phyloP scores from a whole-genome alignment of 2,113 vertebrate genomes.

The Puntigrus tetrazona region DNA sequence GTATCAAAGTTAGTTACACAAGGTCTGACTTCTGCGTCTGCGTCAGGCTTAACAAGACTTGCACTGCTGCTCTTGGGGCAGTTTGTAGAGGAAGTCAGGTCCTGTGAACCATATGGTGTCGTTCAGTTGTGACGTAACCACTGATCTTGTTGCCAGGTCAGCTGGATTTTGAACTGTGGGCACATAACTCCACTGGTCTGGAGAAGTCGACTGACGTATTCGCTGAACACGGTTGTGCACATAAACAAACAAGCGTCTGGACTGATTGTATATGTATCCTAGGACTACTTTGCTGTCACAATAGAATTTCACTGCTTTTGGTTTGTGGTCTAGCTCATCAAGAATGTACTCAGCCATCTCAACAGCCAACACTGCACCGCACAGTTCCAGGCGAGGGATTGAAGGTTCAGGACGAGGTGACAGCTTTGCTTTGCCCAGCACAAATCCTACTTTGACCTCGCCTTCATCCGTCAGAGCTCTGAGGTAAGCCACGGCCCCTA shows the following conservation, averaged over 20 bases:
- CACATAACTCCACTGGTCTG: neutral
- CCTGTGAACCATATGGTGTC: slow-evolving; percentile 7
- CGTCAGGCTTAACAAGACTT: neutral
- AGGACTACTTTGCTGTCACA: no score
- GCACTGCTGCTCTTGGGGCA: neutral
- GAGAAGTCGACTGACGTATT: no score
- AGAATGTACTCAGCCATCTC: slow-evolving; percentile 44
- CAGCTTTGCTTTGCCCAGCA: slow-evolving; percentile 25
- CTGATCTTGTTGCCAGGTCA: neutral
- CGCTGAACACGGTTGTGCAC: no score
- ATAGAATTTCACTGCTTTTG: no score
- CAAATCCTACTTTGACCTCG: no score
- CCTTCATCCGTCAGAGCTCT: no score
- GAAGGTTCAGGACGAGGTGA: slow-evolving; percentile 33
- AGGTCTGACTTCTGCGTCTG: no score
- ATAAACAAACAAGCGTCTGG: no score
- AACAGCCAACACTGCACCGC: slow-evolving; percentile 41
- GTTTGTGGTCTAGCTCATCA: no score
- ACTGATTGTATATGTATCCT: no score
- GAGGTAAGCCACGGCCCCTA: no score
- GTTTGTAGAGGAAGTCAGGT: neutral
- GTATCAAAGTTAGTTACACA: no score
- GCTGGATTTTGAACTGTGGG: slow-evolving; percentile 3
- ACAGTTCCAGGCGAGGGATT: slow-evolving; percentile 39
- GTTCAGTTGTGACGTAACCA: neutral